Conservation (phyloP, 2,113 vertebrate species). For the Phrynosoma blainvillii region DNA sequence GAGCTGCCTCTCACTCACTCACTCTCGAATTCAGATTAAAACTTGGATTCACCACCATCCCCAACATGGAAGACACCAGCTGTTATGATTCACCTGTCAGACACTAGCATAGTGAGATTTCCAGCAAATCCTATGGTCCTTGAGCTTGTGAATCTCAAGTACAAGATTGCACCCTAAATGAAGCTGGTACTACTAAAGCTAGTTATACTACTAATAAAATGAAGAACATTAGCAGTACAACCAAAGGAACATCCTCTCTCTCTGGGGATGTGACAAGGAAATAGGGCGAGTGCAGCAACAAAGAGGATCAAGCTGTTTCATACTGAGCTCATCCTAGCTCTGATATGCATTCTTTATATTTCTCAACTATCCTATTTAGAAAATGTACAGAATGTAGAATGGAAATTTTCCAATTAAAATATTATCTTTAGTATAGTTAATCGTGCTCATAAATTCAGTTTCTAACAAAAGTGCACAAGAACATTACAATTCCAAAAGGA, state of each 20-base stretch:
- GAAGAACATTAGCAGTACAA: background rate
- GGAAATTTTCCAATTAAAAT: background rate
- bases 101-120: background rate
- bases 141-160: background rate
- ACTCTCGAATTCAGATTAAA: no score
- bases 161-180: no score
- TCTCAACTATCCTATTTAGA: fast-evolving
- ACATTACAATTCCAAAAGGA: background rate
- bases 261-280: background rate
- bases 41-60: no score
- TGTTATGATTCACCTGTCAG: no score
- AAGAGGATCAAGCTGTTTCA: background rate
- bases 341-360: fast-evolving
- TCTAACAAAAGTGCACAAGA: background rate
- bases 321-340: background rate
- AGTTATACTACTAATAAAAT: background rate
- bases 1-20: background rate
- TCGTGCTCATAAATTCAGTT: fast-evolving
- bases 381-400: background rate
- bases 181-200: no score
- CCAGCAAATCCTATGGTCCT: background rate
- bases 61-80: no score
- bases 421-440: background rate
- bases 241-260: background rate
- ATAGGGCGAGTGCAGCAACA: background rate